These are phyloP conservation scores for Acrocephalus arundinaceus DNA, from an alignment of 2,113 vertebrate species.

Conservation along the genomic window DNA sequence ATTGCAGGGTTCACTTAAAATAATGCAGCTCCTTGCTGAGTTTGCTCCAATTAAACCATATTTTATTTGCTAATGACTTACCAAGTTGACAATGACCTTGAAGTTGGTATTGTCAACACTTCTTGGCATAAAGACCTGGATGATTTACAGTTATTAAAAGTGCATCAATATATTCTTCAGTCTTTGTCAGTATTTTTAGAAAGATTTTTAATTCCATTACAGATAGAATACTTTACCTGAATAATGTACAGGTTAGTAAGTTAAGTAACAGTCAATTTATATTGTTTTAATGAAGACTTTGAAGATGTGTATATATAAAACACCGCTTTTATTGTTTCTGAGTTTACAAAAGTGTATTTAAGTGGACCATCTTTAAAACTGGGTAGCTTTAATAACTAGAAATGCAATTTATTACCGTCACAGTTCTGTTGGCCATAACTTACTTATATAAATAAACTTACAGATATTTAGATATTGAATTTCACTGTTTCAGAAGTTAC, in stretches of 20 bases:
- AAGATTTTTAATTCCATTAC: constrained; percentile 75
- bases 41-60: constrained; percentile 87
- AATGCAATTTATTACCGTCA: neutral
- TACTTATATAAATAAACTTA: neutral
- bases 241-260: constrained; percentile 60
- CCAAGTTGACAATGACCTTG: constrained; percentile 86
- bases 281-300: constrained; percentile 32
- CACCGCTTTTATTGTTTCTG: neutral
- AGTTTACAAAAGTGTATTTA: neutral
- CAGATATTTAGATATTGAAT: neutral
- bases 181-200: constrained; percentile 71
- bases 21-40: constrained; percentile 84
- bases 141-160: constrained; percentile 81
- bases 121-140: constrained; percentile 67
- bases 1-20: constrained; percentile 88
- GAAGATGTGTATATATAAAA: neutral
- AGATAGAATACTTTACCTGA: constrained; percentile 63
- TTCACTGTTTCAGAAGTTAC: neutral
- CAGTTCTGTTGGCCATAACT: neutral
- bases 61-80: constrained; percentile 90
- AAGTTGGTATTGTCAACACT: constrained; percentile 81
- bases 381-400: neutral
- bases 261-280: constrained; percentile 70
- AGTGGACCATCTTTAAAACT: neutral
- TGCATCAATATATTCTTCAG: constrained; percentile 74